These are phyloP conservation scores for Conopomorpha cramerella DNA, from an alignment of 1,140 invertebrate genomes.

Conservation along the genomic window DNA sequence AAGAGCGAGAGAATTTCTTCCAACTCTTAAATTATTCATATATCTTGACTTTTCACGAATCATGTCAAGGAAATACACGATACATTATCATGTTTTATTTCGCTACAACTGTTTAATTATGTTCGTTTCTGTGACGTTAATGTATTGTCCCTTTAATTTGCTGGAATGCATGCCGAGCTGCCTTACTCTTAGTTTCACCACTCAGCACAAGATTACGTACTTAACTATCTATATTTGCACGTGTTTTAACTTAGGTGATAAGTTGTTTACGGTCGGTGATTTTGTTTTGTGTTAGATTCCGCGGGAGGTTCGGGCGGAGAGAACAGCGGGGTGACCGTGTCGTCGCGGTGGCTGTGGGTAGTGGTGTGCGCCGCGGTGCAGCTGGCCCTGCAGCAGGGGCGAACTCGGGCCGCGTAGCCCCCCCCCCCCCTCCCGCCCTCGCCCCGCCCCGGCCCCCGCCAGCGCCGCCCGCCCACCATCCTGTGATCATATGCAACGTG, in stretches of 20 bases:
- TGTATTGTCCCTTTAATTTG: no score
- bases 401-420: slow-evolving; percentile 1
- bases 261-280: neutral
- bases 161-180: no score
- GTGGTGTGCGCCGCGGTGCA: slow-evolving; percentile 10
- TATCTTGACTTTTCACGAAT: no score
- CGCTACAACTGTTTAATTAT: no score
- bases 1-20: no score
- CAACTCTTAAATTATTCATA: no score
- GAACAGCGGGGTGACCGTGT: slow-evolving; percentile 8
- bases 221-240: neutral
- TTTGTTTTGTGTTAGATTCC: slow-evolving; percentile 16
- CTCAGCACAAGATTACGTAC: no score
- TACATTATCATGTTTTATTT: no score
- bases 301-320: slow-evolving; percentile 15
- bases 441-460: slow-evolving; percentile 9
- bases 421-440: neutral
- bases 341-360: slow-evolving; percentile 4
- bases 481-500: slow-evolving; percentile 44
- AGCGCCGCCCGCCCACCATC: slow-evolving; percentile 10
- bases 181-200: no score
- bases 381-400: slow-evolving; percentile 3
- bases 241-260: neutral
- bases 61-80: no score
- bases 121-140: no score